A percentile compares a stretch with the other conserved stretches of the same genome.
These are phyloP conservation scores for Ophion ventricosus DNA, from an alignment of 2,888 invertebrate species.

Conservation along the genomic window DNA sequence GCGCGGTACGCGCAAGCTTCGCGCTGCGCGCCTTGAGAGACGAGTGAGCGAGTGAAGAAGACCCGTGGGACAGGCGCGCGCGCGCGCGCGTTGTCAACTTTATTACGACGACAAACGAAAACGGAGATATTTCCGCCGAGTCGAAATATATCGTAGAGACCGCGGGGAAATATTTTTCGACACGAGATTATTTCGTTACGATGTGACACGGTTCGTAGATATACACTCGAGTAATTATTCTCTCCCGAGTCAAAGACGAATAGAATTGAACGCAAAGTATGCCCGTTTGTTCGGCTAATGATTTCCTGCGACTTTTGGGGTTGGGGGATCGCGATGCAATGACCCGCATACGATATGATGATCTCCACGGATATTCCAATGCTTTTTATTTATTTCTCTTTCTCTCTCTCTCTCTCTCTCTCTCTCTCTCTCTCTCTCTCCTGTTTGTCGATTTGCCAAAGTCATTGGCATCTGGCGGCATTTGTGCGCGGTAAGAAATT, in stretches of 20 bases:
- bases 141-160: too few relatives aligned
- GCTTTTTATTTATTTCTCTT: constrained; percentile 32
- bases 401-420: too few relatives aligned
- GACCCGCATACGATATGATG: not conserved
- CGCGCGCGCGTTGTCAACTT: constrained; percentile 64
- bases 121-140: constrained; percentile 46
- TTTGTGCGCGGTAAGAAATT: constrained; percentile 12
- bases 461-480: constrained; percentile 66
- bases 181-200: too few relatives aligned
- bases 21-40: constrained; percentile 62
- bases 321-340: not conserved
- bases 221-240: too few relatives aligned
- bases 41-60: constrained; percentile 38
- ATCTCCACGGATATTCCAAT: not conserved
- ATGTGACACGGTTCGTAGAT: too few relatives aligned
- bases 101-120: constrained; percentile 69
- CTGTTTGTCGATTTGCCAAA: constrained; percentile 60
- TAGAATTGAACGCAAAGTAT: too few relatives aligned
- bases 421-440: too few relatives aligned
- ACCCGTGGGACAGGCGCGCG: constrained; percentile 69
- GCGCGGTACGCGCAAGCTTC: constrained; percentile 45
- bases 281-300: too few relatives aligned
- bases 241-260: too few relatives aligned
- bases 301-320: not conserved
- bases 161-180: constrained; percentile 39